A percentile compares a stretch with the other conserved stretches of the same genome.
phyloP scores from a whole-genome alignment of 2,113 vertebrate genomes.

The Merops nubicus region DNA sequence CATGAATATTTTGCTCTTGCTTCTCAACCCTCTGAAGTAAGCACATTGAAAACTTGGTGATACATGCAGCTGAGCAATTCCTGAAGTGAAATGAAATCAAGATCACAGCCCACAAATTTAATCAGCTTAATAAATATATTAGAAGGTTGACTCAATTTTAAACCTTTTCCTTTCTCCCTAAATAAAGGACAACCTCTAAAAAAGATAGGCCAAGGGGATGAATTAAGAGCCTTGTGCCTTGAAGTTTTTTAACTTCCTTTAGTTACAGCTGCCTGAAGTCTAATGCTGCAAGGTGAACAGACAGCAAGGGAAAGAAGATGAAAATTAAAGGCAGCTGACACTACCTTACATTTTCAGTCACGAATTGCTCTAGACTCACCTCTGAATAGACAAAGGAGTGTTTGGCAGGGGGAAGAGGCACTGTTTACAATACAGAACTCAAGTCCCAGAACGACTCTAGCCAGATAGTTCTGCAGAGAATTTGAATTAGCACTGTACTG shows the following conservation, averaged over 20 bases:
- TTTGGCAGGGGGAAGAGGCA: constrained; percentile 33
- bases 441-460: constrained; percentile 52
- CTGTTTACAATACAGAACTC: constrained; percentile 53
- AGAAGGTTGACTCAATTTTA: background rate
- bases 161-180: background rate
- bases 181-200: background rate
- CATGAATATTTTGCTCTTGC: background rate
- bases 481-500: constrained; percentile 57
- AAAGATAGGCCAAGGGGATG: background rate
- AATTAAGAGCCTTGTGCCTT: background rate
- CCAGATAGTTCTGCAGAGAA: constrained; percentile 43
- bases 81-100: background rate
- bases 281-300: constrained; percentile 7
- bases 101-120: background rate
- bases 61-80: background rate
- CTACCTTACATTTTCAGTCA: background rate
- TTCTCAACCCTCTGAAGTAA: background rate
- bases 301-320: background rate
- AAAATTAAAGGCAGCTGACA: constrained; percentile 23
- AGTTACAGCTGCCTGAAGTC: background rate
- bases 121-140: background rate
- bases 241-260: background rate
- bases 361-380: constrained; percentile 47
- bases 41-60: background rate
- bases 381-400: constrained; percentile 40